Conservation (phyloP, 2,888 invertebrate genomes). For the Erannis defoliaria region DNA sequence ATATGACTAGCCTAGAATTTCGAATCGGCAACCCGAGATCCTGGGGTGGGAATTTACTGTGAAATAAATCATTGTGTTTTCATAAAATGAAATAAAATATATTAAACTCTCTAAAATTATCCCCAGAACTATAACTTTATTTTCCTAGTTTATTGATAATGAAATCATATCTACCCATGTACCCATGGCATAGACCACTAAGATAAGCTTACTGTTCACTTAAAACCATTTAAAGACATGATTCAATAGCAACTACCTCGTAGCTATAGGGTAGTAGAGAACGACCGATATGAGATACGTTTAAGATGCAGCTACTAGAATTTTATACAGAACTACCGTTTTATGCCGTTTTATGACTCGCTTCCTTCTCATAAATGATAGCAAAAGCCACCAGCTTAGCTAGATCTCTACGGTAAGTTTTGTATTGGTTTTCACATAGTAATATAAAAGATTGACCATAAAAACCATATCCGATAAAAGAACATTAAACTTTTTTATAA, state of each 20-base stretch:
- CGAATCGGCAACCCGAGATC: too few species aligned
- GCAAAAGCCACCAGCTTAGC: constrained; percentile 41
- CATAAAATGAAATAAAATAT: too few species aligned
- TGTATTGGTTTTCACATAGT: constrained; percentile 14
- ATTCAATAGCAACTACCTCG: constrained; percentile 40
- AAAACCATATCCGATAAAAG: constrained; percentile 2
- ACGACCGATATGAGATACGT: constrained; percentile 54
- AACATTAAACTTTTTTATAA: constrained; percentile 4
- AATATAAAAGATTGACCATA: constrained; percentile 8
- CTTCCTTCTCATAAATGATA: constrained; percentile 47
- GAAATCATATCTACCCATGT: too few species aligned
- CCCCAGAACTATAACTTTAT: too few species aligned
- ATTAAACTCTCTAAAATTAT: too few species aligned
- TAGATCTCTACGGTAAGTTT: constrained; percentile 31
- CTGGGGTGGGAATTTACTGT: too few species aligned
- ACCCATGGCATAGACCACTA: too few species aligned
- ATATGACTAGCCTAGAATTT: too few species aligned
- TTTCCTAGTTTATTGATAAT: too few species aligned
- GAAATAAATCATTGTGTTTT: too few species aligned
- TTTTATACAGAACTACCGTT: constrained; percentile 65
- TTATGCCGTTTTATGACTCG: constrained; percentile 64
- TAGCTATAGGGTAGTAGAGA: constrained; percentile 49
- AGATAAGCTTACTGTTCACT: too few species aligned
- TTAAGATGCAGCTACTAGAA: constrained; percentile 57
- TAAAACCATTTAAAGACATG: too few species aligned